phyloP scores from a whole-genome alignment of 1,140 invertebrate species.

The Latrodectus geometricus region DNA sequence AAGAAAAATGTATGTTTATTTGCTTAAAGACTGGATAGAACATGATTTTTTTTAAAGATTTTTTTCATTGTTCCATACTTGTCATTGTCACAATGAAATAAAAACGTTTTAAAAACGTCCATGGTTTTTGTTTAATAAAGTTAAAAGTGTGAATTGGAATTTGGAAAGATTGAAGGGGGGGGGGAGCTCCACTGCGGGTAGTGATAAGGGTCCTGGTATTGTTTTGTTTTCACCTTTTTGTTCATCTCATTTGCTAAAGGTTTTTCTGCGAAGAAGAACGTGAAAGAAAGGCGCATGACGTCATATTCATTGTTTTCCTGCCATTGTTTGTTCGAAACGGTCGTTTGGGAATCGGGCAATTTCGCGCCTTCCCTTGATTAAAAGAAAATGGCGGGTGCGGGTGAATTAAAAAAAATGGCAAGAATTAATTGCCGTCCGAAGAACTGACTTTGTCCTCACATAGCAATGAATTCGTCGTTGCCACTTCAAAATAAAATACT shows the following conservation, averaged over 20 bases:
- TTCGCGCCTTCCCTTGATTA: conserved; percentile 61
- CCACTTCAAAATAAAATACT: conserved; percentile 60
- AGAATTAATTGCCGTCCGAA: conserved; percentile 57
- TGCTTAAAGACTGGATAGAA: conserved; percentile 55
- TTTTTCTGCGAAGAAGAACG: conserved; percentile 21
- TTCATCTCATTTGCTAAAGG: conserved; percentile 51
- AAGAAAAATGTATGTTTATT: conserved; percentile 57
- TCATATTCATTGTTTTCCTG: conserved; percentile 62
- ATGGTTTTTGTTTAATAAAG: conserved; percentile 62
- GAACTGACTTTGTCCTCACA: conserved; percentile 58
- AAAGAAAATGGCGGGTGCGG: conserved; percentile 53
- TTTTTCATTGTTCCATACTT: conserved; percentile 53
- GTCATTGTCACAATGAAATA: conserved; percentile 52
- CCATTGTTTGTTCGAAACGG: conserved; percentile 62
- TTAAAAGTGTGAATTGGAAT: conserved; percentile 47
- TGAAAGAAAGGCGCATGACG: conserved; percentile 40
- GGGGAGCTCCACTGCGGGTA: background rate
- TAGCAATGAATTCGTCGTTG: conserved; percentile 59
- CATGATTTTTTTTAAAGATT: conserved; percentile 34
- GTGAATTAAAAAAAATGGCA: conserved; percentile 49
- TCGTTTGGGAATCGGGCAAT: conserved; percentile 60
- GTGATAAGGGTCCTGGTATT: conserved; percentile 51
- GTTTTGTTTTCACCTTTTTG: conserved; percentile 61
- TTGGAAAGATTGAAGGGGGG: background rate
- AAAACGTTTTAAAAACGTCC: conserved; percentile 59